Conservation (phyloP, 2,113 vertebrate genomes). For the Pachypanchax playfairii region DNA sequence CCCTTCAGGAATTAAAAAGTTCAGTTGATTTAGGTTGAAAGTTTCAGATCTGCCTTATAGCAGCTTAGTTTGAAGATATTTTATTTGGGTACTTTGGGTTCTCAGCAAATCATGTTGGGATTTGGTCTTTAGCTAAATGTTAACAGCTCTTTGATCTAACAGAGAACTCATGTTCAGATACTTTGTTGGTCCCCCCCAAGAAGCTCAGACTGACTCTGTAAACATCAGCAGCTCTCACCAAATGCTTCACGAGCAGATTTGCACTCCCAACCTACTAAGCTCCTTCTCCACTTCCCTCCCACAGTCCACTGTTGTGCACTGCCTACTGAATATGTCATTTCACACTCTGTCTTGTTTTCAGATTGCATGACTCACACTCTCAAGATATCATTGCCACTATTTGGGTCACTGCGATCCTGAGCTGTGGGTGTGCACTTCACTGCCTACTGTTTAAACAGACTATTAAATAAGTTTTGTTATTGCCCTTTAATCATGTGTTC, state of each 20-base stretch:
- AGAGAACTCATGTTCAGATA: too few species aligned
- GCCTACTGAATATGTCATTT: slow-evolving; percentile 55
- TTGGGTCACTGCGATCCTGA: slow-evolving; percentile 55
- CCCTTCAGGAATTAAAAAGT: too few species aligned
- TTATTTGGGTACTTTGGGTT: too few species aligned
- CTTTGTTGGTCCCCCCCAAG: neutral
- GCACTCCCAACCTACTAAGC: neutral
- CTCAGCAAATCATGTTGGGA: too few species aligned
- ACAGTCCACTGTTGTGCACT: slow-evolving; percentile 36
- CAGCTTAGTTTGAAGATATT: too few species aligned
- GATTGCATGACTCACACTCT: slow-evolving; percentile 59
- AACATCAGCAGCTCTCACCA: neutral
- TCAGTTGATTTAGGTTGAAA: too few species aligned
- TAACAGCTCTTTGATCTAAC: too few species aligned
- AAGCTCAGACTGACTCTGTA: neutral
- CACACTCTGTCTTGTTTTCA: slow-evolving; percentile 55
- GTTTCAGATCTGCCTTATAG: too few species aligned
- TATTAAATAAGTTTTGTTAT: slow-evolving; percentile 4
- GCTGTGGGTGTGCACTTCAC: slow-evolving; percentile 29
- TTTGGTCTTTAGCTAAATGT: too few species aligned
- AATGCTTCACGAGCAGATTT: neutral
- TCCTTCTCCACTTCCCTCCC: slow-evolving; percentile 50
- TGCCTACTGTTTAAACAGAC: neutral
- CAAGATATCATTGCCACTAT: slow-evolving; percentile 63
- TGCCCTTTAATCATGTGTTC: slow-evolving; percentile 1